Evolutionary conservation across 2,888 invertebrate genomes (phyloP).

Genomic region (Diarsia rubi): DNA sequence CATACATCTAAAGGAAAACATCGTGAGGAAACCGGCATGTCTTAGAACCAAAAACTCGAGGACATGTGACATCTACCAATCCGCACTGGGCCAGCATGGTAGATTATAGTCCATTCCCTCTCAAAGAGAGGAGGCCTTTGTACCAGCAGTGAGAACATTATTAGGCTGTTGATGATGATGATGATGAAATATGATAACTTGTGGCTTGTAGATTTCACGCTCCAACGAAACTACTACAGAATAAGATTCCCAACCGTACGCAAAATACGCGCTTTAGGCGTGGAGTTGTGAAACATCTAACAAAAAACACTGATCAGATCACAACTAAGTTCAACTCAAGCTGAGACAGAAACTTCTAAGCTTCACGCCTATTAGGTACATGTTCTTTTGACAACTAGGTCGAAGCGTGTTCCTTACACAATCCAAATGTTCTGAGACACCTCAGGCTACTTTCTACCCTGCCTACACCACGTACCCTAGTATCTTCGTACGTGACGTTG

Average conservation of each 20-base stretch:
- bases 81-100: no score
- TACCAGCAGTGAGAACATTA: no score
- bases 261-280: no score
- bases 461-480: constrained; percentile 57
- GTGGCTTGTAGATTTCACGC: neutral
- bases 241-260: no score
- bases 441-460: constrained; percentile 43
- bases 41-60: no score
- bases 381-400: constrained; percentile 48
- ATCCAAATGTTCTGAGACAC: constrained; percentile 45
- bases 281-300: neutral
- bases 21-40: no score
- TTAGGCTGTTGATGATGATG: no score
- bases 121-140: no score
- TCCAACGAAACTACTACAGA: neutral
- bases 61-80: no score
- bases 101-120: no score
- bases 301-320: constrained; percentile 3
- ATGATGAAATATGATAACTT: no score
- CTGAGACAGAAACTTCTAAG: constrained; percentile 8
- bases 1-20: no score
- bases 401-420: constrained; percentile 41
- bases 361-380: constrained; percentile 30
- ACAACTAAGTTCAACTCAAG: constrained; percentile 13
- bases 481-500: constrained; percentile 58